These are phyloP conservation scores for Paralinhomoeus sp. DNA, from an alignment of 2,888 invertebrate species.

Conservation along the genomic window DNA sequence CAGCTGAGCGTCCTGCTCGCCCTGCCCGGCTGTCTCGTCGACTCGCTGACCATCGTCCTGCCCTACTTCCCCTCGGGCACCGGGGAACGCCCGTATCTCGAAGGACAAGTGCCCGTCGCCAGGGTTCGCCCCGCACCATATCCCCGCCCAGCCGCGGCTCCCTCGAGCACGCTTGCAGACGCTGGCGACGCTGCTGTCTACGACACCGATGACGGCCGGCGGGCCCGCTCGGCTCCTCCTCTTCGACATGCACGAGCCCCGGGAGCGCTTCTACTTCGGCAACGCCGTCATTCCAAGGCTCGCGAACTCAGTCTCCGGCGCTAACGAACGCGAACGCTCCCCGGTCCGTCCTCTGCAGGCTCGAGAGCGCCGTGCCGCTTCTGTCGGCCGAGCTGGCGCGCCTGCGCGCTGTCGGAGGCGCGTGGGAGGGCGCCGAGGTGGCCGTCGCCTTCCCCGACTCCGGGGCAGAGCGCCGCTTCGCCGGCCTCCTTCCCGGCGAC, in stretches of 20 bases:
- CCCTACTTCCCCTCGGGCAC: no score
- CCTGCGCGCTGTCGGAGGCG: conserved; percentile 6
- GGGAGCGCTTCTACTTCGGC: conserved; percentile 29
- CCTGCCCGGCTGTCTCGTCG: no score
- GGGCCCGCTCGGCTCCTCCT: conserved; percentile 29
- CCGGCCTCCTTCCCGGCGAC: conserved; percentile 18
- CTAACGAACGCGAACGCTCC: no score
- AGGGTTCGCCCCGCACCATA: no score
- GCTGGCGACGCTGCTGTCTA: conserved; percentile 26
- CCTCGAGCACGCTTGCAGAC: conserved; percentile 24
- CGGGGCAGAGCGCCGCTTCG: conserved; percentile 28
- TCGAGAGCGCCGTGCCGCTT: conserved; percentile 27
- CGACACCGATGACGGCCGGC: conserved; percentile 25
- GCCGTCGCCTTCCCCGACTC: conserved; percentile 29
- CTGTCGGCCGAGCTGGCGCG: conserved; percentile 17
- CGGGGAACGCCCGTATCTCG: no score
- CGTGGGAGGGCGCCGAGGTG: conserved; percentile 7
- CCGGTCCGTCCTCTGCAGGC: no score
- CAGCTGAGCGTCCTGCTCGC: no score
- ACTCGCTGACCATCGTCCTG: no score
- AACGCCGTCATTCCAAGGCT: conserved; percentile 28
- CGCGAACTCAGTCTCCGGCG: no score
- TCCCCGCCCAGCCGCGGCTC: no score
- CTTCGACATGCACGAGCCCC: conserved; percentile 29
- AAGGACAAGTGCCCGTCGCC: no score